A percentile compares a stretch with the other conserved stretches of the same genome.
Evolutionary conservation across 2,797 vertebrate species (phyloP).

Genomic region (Macrochelys suwanniensis): DNA sequence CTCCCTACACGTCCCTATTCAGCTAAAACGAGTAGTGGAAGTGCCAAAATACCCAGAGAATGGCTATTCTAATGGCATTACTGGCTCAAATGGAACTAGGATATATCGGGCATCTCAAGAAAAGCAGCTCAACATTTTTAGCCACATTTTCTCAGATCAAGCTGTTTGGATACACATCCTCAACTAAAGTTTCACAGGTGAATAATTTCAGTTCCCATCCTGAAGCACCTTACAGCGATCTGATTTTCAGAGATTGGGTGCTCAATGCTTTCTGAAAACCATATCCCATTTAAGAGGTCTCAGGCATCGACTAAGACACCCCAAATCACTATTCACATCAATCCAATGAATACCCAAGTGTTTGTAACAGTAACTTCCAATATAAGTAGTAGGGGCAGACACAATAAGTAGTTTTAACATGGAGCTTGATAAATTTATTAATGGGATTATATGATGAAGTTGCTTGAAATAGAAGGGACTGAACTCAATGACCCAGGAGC

Average conservation of each 20-base stretch:
- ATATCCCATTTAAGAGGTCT: not conserved
- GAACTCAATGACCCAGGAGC: no score
- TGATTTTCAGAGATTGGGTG: slow-evolving; percentile 12
- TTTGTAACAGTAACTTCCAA: not conserved
- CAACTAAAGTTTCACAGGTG: slow-evolving; percentile 4
- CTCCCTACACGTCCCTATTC: not conserved
- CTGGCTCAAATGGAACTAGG: not conserved
- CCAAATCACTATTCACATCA: not conserved
- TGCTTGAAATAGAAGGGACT: not conserved
- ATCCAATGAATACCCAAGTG: not conserved
- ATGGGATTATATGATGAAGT: not conserved
- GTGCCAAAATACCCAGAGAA: slow-evolving; percentile 52
- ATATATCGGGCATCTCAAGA: not conserved
- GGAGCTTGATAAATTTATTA: no score
- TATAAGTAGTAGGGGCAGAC: no score
- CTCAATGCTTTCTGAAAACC: not conserved
- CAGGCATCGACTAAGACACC: not conserved
- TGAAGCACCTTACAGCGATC: not conserved
- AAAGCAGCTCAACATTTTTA: not conserved
- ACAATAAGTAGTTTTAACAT: no score
- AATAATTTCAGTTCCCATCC: not conserved
- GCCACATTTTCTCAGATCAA: not conserved
- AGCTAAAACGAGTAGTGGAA: slow-evolving; percentile 23
- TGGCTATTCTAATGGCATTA: not conserved
- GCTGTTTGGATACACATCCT: slow-evolving; percentile 20